Evolutionary conservation across 2,888 invertebrate species (phyloP).

Genomic region (Linhomoeus sp.): DNA sequence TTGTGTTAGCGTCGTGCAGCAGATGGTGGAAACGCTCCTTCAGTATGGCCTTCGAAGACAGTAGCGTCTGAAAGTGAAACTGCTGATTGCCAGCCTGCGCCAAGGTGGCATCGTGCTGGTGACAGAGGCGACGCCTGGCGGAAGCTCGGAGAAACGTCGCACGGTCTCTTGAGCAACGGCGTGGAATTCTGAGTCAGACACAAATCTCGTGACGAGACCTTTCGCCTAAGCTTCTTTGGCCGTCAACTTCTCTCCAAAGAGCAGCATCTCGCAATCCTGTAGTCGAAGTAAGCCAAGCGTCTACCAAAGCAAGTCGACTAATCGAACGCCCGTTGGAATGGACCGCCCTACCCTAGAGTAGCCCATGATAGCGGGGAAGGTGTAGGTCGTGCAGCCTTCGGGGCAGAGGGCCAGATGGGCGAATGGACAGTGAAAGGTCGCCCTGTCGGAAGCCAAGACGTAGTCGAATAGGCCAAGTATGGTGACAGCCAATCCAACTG

Average conservation of each 20-base stretch:
- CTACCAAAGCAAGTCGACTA: too few species aligned
- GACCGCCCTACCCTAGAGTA: too few species aligned
- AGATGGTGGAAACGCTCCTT: too few species aligned
- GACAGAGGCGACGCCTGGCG: too few species aligned
- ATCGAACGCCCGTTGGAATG: too few species aligned
- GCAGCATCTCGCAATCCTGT: conserved; percentile 38
- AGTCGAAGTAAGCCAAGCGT: neutral
- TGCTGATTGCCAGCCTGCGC: too few species aligned
- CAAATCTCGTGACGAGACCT: conserved; percentile 58
- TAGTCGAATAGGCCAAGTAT: conserved; percentile 64
- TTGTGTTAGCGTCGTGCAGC: too few species aligned
- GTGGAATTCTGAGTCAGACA: conserved; percentile 33
- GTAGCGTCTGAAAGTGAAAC: too few species aligned
- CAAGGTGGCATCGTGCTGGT: too few species aligned
- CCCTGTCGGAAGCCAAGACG: conserved; percentile 59
- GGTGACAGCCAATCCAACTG: conserved; percentile 71
- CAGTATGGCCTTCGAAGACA: too few species aligned
- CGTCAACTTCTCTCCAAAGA: conserved; percentile 52
- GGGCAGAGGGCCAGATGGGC: conserved; percentile 58
- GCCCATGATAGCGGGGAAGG: conserved; percentile 66
- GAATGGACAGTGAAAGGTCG: conserved; percentile 67
- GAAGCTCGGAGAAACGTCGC: too few species aligned
- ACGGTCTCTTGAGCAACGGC: too few species aligned
- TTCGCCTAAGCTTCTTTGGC: conserved; percentile 55
- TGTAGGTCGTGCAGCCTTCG: conserved; percentile 69